Evolutionary conservation across 2,797 vertebrate genomes (phyloP).

Genomic region (Prionace glauca): DNA sequence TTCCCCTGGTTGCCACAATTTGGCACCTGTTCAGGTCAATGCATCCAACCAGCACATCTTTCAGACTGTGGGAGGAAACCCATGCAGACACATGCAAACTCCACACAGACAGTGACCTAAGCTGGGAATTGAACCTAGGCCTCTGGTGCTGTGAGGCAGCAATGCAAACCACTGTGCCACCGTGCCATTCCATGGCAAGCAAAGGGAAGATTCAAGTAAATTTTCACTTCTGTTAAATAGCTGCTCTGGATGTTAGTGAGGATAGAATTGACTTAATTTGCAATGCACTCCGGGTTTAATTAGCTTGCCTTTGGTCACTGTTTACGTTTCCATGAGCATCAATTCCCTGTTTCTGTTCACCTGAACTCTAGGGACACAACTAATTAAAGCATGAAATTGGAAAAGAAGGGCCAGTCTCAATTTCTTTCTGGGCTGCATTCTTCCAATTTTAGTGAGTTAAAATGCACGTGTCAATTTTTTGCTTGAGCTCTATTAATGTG

Average conservation of each 20-base stretch:
- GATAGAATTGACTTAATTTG: neutral
- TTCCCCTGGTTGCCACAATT: too few relatives aligned
- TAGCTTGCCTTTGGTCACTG: neutral
- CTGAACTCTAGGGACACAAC: neutral
- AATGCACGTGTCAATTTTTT: neutral
- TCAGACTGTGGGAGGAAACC: too few relatives aligned
- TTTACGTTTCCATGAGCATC: neutral
- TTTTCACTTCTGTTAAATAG: neutral
- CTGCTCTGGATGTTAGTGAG: neutral
- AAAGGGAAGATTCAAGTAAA: neutral
- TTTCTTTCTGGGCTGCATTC: neutral
- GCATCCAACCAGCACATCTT: too few relatives aligned
- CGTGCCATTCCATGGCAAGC: too few relatives aligned
- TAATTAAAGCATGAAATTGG: neutral
- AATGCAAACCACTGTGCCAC: too few relatives aligned
- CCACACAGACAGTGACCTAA: too few relatives aligned
- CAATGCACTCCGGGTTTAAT: neutral
- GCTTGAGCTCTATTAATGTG: neutral
- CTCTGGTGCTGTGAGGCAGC: too few relatives aligned
- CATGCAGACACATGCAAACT: too few relatives aligned
- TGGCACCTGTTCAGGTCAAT: too few relatives aligned
- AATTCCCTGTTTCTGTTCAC: neutral
- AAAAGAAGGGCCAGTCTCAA: neutral
- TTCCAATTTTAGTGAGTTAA: neutral
- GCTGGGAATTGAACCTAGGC: too few relatives aligned